Conservation (phyloP, 2,888 invertebrate genomes). For the Ypsolopha sequella region DNA sequence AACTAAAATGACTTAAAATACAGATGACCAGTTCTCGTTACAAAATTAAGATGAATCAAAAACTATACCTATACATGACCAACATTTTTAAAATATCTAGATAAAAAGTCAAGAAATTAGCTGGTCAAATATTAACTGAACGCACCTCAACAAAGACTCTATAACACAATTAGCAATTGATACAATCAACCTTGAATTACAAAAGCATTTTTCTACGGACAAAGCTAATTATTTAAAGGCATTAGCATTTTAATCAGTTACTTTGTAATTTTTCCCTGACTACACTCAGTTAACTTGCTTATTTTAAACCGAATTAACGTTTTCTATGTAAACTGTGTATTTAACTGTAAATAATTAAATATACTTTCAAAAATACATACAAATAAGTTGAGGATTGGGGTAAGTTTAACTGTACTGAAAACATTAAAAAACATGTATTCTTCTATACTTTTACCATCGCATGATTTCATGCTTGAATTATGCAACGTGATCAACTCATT, state of each 20-base stretch:
- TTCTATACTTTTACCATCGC: slow-evolving; percentile 29
- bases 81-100: no score
- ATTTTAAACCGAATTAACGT: neutral
- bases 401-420: no score
- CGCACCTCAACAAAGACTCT: no score
- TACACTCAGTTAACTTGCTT: neutral
- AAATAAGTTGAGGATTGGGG: no score
- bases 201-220: neutral
- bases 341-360: neutral
- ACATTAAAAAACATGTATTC: no score
- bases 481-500: slow-evolving; percentile 21
- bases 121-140: no score
- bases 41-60: no score
- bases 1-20: no score
- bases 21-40: no score
- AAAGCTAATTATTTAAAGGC: neutral
- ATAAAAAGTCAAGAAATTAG: no score
- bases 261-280: neutral
- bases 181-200: neutral
- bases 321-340: neutral
- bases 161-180: no score
- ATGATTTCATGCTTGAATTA: slow-evolving; percentile 19
- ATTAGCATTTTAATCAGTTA: neutral
- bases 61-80: no score
- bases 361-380: neutral